A percentile compares a stretch with the other conserved stretches of the same genome.
These are phyloP conservation scores for Nymphicus hollandicus DNA, from an alignment of 2,113 vertebrate genomes.

Conservation along the genomic window DNA sequence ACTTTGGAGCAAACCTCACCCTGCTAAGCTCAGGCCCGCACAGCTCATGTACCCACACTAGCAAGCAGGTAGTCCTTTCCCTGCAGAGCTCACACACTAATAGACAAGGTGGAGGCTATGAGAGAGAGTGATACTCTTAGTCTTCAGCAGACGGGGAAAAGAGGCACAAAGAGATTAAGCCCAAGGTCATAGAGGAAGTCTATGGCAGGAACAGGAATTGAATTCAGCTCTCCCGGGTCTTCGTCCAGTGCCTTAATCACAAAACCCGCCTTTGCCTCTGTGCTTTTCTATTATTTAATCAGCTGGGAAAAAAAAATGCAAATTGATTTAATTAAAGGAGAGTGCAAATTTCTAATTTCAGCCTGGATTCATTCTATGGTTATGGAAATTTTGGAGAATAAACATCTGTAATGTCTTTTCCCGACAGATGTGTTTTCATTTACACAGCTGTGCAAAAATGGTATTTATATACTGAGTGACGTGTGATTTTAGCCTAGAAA, in stretches of 20 bases:
- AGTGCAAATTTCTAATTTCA: conserved; percentile 69
- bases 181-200: neutral
- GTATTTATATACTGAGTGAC: conserved; percentile 68
- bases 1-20: accelerated
- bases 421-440: conserved; percentile 66
- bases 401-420: conserved; percentile 69
- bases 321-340: conserved; percentile 78
- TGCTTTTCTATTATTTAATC: conserved; percentile 59
- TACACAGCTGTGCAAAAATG: conserved; percentile 73
- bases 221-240: neutral
- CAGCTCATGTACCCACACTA: accelerated
- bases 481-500: conserved; percentile 67
- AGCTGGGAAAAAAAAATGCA: conserved; percentile 49
- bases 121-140: neutral
- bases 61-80: neutral
- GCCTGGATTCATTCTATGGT: conserved; percentile 28
- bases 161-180: neutral
- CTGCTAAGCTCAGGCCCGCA: accelerated
- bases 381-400: conserved; percentile 66
- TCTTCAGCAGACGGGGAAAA: neutral
- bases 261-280: neutral
- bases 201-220: neutral
- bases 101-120: neutral
- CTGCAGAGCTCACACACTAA: neutral
- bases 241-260: neutral